Percentiles rank a stretch among this genome's conserved stretches.
These are phyloP conservation scores for Botia kubotai DNA, from an alignment of 2,797 vertebrate genomes.

Conservation along the genomic window DNA sequence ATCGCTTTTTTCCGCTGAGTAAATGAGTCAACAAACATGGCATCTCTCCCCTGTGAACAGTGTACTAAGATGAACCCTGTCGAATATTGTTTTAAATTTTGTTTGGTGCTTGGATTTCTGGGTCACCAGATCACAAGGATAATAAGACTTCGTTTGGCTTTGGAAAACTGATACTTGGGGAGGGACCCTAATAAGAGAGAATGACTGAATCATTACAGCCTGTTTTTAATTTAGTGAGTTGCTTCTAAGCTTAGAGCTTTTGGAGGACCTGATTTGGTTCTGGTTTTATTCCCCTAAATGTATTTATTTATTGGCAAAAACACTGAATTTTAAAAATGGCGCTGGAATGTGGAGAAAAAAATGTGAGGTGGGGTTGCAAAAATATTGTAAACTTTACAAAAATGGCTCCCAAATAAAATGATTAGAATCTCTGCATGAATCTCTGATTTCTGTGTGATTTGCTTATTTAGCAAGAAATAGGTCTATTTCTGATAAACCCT, in stretches of 20 bases:
- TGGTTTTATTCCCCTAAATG: not conserved
- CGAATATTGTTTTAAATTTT: slow-evolving; percentile 36
- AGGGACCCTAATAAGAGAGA: not conserved
- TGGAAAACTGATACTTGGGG: slow-evolving; percentile 5
- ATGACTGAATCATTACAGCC: not conserved
- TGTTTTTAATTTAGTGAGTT: not conserved
- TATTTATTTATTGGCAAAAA: not conserved
- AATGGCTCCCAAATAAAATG: too few species aligned
- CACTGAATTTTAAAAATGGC: too few species aligned
- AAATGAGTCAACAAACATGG: slow-evolving; percentile 57
- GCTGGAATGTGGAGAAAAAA: too few species aligned
- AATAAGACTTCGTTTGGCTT: slow-evolving; percentile 59
- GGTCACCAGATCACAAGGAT: slow-evolving; percentile 60
- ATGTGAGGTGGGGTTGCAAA: too few species aligned
- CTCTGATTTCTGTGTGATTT: too few species aligned
- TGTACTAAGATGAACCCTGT: slow-evolving; percentile 56
- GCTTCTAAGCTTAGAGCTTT: not conserved
- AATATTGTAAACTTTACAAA: too few species aligned
- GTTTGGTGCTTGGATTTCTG: slow-evolving; percentile 40
- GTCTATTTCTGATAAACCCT: not conserved
- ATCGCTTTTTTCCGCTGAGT: slow-evolving; percentile 36
- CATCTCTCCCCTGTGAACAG: slow-evolving; percentile 28
- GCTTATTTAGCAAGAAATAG: too few species aligned
- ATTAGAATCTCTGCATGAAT: too few species aligned
- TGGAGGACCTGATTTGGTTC: not conserved